Percentiles rank a stretch among this genome's conserved stretches.
Evolutionary conservation across 2,797 vertebrate species (phyloP).

Genomic region (Acropternis orthonyx): DNA sequence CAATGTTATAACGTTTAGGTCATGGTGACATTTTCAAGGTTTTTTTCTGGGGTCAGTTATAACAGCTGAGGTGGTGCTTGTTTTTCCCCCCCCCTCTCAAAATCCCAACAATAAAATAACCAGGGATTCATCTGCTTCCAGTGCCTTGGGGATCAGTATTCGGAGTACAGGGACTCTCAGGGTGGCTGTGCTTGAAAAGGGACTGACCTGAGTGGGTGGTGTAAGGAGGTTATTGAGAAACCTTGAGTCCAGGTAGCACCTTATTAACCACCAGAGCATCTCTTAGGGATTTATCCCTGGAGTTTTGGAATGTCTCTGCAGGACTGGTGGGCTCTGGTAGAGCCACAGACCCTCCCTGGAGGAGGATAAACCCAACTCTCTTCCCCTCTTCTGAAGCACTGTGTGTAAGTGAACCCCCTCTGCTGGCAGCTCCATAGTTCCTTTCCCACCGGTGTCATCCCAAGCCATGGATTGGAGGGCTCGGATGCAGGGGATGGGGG

Average conservation of each 20-base stretch:
- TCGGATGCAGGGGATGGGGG: background rate
- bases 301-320: background rate
- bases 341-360: background rate
- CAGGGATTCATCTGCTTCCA: background rate
- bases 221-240: background rate
- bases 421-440: background rate
- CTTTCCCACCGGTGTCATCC: background rate
- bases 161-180: rapidly evolving
- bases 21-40: rapidly evolving
- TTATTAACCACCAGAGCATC: background rate
- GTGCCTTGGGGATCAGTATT: too few relatives aligned
- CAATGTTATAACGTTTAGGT: rapidly evolving
- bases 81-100: background rate
- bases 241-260: rapidly evolving
- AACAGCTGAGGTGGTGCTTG: too few relatives aligned
- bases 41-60: background rate
- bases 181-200: background rate
- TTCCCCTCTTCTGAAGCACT: background rate
- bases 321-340: background rate
- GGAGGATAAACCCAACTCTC: background rate
- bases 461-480: background rate
- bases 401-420: background rate
- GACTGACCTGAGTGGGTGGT: too few relatives aligned
- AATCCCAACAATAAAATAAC: background rate
- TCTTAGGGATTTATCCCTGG: background rate